Conservation (phyloP, 2,888 invertebrate species). For the Apamea anceps region DNA sequence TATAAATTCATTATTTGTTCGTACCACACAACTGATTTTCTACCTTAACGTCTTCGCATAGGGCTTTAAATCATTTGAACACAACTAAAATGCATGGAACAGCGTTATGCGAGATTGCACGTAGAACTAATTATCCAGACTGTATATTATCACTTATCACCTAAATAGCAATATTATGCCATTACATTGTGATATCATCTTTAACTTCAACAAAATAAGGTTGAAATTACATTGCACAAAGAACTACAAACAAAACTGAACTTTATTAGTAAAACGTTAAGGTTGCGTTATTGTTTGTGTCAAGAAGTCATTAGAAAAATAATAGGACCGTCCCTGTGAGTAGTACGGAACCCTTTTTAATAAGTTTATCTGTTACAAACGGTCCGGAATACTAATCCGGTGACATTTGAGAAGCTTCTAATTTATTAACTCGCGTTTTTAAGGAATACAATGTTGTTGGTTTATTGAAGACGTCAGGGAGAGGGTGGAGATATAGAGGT, state of each 20-base stretch:
- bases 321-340: conserved; percentile 31
- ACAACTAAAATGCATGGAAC: conserved; percentile 35
- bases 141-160: conserved; percentile 57
- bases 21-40: not conserved
- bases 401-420: conserved; percentile 40
- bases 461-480: conserved; percentile 6
- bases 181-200: not conserved
- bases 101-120: conserved; percentile 53
- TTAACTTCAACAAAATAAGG: not conserved
- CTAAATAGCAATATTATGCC: conserved; percentile 54
- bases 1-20: conserved; percentile 37
- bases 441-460: conserved; percentile 12
- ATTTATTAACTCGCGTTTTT: conserved; percentile 45
- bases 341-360: conserved; percentile 53
- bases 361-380: conserved; percentile 52
- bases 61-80: conserved; percentile 17
- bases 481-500: not conserved
- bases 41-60: not conserved
- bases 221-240: conserved; percentile 19
- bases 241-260: not conserved
- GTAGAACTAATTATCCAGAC: conserved; percentile 61
- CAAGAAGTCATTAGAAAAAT: conserved; percentile 39
- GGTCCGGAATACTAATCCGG: conserved; percentile 42
- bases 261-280: accelerated
- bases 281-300: not conserved